A percentile compares a stretch with the other conserved stretches of the same genome.
Conservation (phyloP, 2,888 invertebrate genomes). For the Theodoxus fluviatilis region DNA sequence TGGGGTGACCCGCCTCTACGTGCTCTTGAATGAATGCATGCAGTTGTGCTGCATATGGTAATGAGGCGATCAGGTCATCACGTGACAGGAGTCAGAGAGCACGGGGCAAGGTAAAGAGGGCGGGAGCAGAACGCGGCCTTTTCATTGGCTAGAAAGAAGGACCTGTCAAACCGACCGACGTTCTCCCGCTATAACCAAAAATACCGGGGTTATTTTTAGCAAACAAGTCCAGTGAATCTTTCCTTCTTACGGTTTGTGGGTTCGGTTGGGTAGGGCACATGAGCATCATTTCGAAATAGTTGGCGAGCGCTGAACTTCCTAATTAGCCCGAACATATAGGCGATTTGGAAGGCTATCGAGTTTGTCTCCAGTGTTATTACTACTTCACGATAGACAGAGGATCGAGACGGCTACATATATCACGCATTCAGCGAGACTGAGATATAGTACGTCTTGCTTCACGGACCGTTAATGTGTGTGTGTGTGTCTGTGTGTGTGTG, state of each 20-base stretch:
- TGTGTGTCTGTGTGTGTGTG: constrained; percentile 18
- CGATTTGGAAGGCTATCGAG: too few species aligned
- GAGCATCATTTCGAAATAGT: constrained; percentile 13
- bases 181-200: too few species aligned
- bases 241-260: too few species aligned
- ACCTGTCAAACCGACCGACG: too few species aligned
- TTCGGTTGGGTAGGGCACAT: background rate
- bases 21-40: constrained; percentile 5
- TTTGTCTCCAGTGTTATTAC: background rate
- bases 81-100: constrained; percentile 34
- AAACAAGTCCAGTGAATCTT: too few species aligned
- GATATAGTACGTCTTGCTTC: too few species aligned
- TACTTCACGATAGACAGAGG: background rate
- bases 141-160: constrained; percentile 34
- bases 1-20: constrained; percentile 9
- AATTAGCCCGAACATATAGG: background rate
- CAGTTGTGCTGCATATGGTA: constrained; percentile 26
- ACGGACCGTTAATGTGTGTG: constrained; percentile 3
- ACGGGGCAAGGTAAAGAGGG: constrained; percentile 28
- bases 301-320: background rate
- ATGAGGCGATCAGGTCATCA: constrained; percentile 39
- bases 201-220: too few species aligned
- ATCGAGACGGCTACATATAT: background rate
- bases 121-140: constrained; percentile 9
- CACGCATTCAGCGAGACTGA: too few species aligned